Percentiles rank a stretch among this genome's conserved stretches.
Conservation (phyloP, 2,113 vertebrate genomes). For the Felis catus region F.catus_Fca126_mat1.0 CM031417.1:74752001-74752500, state of each 20-base stretch:
- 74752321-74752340: not conserved
- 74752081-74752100: constrained; percentile 6
- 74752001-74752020: not conserved
- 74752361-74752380: not conserved
- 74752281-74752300: not conserved
- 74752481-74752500: not conserved
- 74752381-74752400: not conserved
- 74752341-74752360: not conserved
- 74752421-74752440: constrained; percentile 13
- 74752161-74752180: not conserved
- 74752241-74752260: not conserved
- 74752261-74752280: not conserved
- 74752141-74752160: not conserved
- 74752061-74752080: not conserved
- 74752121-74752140: not conserved
- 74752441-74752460: not conserved
- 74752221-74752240: not conserved
- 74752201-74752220: not conserved
- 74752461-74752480: not conserved
- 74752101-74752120: not conserved
- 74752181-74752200: not conserved
- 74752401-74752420: not conserved
- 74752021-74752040: not conserved
- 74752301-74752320: not conserved
- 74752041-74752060: not conserved